Base-by-base conservation (phyloP, 2,888 invertebrate species). In the Cephus sareptanus region DNA sequence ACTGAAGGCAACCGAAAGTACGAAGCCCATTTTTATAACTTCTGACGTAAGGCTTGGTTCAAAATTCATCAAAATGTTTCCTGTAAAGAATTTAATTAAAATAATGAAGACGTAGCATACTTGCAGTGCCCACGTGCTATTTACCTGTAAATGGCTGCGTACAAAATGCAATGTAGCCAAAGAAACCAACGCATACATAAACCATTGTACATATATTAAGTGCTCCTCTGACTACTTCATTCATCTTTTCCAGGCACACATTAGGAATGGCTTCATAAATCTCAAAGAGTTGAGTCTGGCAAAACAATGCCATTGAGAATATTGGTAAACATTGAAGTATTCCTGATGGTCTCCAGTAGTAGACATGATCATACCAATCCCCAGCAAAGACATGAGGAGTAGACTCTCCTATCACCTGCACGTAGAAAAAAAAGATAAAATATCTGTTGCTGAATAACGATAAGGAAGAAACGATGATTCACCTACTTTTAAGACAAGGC, bases 271-370 rank as follows among this genome's bases (percentile, higher is more conserved):
- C 96, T 86, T 98, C 98, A 90, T 98, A 98, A 83, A 99, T 96
- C 91, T 98, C 98, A 92, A 98, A 98, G 56, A 98, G 92, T 92
- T 98, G 98, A 95, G 98, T 98, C 92, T 99, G 99, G 92, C 99
- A 99, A 82, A 98, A 98, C 77, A 99, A 93, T 0, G 99, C 98
- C 96, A 99, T 97, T 15, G 98, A 96, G 92, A 99, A 98, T 85
- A 99, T 99, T 0, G 99, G 99, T 83, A 99, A 93, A 90, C 98
- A 98, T 87, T 98, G 97, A 75, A 99, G 92, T 79, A 98, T 93
- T 0, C 98, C 98, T 0, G 95, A 94, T 0, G 97, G 96, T 85
- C 95, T 94, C 98, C 98, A 98, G 88, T 95, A 94, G 85, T 95
- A 93, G 3, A 97, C 94, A 81, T 94, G 93, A 1, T 93, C 91